Percentiles rank a stretch among this genome's conserved stretches.
These are phyloP conservation scores for Scartelaos histophorus DNA, from an alignment of 2,113 vertebrate species.

Conservation along the genomic window DNA sequence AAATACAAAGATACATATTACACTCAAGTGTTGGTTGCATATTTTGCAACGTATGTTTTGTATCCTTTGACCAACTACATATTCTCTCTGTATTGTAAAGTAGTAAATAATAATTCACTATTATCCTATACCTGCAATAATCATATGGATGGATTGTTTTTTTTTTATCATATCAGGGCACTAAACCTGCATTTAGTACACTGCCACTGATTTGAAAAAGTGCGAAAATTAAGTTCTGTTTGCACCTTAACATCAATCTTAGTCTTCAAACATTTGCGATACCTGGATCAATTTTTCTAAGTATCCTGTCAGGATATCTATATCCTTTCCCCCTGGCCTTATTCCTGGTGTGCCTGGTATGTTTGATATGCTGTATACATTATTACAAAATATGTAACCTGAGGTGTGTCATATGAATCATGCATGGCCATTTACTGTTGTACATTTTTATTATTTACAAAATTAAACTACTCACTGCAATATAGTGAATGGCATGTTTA, in stretches of 20 bases:
- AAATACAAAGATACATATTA: constrained; percentile 99
- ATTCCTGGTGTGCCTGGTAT: constrained; percentile 97
- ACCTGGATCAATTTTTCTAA: constrained; percentile 97
- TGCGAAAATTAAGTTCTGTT: not conserved
- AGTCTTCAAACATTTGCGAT: constrained; percentile 99
- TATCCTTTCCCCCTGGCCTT: constrained; percentile 96
- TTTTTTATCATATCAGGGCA: not conserved
- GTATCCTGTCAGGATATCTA: constrained; percentile 97
- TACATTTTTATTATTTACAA: not conserved
- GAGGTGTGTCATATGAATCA: not conserved
- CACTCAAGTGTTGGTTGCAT: constrained; percentile 94
- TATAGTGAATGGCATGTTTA: not conserved
- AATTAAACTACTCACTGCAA: not conserved
- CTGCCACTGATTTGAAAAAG: not conserved
- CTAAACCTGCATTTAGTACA: not conserved
- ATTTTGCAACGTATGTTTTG: constrained; percentile 97
- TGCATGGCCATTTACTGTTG: not conserved
- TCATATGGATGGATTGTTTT: not conserved
- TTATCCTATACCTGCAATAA: not conserved
- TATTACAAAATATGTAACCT: not conserved
- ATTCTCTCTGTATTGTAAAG: not conserved
- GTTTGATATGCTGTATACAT: constrained; percentile 55
- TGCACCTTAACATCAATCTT: constrained; percentile 78
- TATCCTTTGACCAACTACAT: constrained; percentile 84
- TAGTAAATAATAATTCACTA: too few relatives aligned